A percentile compares a stretch with the other conserved stretches of the same genome.
Evolutionary conservation across 2,888 invertebrate genomes (phyloP).

Genomic region (Peribatodes rhomboidaria): DNA sequence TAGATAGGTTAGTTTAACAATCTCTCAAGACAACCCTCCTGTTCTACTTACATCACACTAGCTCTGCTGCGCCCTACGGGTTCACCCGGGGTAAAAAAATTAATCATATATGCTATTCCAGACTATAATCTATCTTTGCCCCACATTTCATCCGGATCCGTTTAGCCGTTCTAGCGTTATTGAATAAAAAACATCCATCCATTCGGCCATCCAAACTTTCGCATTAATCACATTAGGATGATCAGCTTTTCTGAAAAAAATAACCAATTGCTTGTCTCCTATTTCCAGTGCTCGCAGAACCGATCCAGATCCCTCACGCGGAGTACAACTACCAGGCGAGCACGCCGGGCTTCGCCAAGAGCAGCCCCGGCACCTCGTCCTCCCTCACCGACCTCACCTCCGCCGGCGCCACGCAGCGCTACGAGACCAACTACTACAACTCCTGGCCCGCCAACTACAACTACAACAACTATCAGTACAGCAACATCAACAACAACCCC

Average conservation of each 20-base stretch:
- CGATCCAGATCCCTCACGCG: constrained; percentile 77
- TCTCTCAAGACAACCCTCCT: too few species aligned
- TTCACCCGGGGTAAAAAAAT: too few species aligned
- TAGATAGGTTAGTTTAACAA: too few species aligned
- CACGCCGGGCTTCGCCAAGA: constrained; percentile 71
- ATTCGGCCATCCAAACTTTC: too few species aligned
- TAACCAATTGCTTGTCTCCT: constrained; percentile 25
- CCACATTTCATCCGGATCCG: too few species aligned
- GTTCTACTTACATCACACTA: too few species aligned
- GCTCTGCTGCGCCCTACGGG: too few species aligned
- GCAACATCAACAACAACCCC: constrained; percentile 86
- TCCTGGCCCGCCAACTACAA: constrained; percentile 88
- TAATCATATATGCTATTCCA: too few species aligned
- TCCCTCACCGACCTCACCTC: constrained; percentile 81
- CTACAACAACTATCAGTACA: constrained; percentile 91
- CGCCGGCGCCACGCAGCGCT: constrained; percentile 71
- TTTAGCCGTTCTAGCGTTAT: too few species aligned
- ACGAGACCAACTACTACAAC: constrained; percentile 87
- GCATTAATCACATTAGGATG: neutral
- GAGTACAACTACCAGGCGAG: constrained; percentile 78
- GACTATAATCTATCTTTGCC: too few species aligned
- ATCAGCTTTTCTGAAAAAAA: neutral
- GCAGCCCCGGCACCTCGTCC: constrained; percentile 70
- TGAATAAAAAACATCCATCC: too few species aligned
- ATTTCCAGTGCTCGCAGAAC: constrained; percentile 85